Percentiles rank a stretch among this genome's conserved stretches.
These are phyloP conservation scores for Phrynocephalus guinanensis DNA, from an alignment of 2,797 vertebrate genomes.

Conservation along the genomic window DNA sequence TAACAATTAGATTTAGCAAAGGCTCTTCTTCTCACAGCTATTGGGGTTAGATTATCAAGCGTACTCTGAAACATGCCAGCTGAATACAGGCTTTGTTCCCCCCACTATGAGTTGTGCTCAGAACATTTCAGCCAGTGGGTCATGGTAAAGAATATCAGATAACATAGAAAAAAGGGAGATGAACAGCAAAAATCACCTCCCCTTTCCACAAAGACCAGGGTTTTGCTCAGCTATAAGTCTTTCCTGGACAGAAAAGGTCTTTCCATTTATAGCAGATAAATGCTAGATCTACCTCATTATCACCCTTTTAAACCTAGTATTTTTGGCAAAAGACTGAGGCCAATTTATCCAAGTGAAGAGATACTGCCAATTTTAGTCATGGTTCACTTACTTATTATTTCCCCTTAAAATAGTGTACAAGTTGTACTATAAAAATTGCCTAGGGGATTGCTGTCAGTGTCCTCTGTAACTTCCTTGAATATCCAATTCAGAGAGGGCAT, in stretches of 20 bases:
- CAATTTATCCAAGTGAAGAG: background rate
- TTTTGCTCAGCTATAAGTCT: background rate
- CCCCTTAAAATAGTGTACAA: background rate
- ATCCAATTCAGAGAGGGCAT: background rate
- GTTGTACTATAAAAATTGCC: background rate
- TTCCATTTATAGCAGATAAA: background rate
- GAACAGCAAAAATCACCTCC: background rate
- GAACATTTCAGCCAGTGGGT: background rate
- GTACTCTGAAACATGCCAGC: background rate
- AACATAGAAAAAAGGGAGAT: background rate
- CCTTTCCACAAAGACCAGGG: background rate
- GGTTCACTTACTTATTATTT: background rate
- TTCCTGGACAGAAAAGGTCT: too few species aligned
- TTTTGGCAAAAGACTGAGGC: background rate
- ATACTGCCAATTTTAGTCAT: background rate
- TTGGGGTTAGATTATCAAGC: slow-evolving; percentile 17
- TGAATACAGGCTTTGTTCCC: background rate
- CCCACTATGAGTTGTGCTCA: background rate
- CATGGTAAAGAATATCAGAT: background rate
- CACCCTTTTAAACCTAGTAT: background rate
- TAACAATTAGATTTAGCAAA: too few species aligned
- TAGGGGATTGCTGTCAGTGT: background rate
- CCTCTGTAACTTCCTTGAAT: background rate
- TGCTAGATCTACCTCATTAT: background rate
- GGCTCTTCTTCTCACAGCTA: background rate